A percentile compares a stretch with the other conserved stretches of the same genome.
Conservation (phyloP, 2,888 invertebrate genomes). For the Epinotia brunnichana region DNA sequence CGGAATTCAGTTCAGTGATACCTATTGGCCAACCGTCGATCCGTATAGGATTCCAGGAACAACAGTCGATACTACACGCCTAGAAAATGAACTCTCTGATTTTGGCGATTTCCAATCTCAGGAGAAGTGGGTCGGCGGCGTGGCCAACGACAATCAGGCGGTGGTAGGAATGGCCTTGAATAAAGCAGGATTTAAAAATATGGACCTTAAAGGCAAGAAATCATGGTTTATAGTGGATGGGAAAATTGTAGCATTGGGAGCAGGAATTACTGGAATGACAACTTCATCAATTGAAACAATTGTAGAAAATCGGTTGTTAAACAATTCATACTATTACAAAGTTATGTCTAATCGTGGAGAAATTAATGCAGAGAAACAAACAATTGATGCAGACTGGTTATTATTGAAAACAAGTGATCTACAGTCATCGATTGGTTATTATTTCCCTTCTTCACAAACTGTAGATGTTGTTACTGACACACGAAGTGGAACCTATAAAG, state of each 20-base stretch:
- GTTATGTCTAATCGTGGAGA: background rate
- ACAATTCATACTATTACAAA: background rate
- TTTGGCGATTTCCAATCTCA: background rate
- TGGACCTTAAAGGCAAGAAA: conserved; percentile 8
- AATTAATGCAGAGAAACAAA: background rate
- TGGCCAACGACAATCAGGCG: background rate
- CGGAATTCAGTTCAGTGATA: conserved; percentile 4
- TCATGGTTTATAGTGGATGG: conserved; percentile 16
- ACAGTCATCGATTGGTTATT: conserved; percentile 4
- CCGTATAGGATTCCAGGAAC: conserved; percentile 16
- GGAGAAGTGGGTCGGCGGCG: conserved; percentile 17
- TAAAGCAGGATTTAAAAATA: conserved; percentile 12
- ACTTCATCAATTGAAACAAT: background rate
- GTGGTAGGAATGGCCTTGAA: conserved; percentile 15
- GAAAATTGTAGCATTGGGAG: conserved; percentile 1
- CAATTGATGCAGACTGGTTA: background rate
- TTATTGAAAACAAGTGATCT: background rate
- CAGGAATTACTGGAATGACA: background rate
- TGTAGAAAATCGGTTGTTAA: background rate
- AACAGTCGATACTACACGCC: conserved; percentile 5
- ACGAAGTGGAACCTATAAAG: conserved; percentile 6
- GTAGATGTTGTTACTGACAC: background rate
- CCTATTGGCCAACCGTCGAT: conserved; percentile 25
- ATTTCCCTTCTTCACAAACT: background rate
- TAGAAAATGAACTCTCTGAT: conserved; percentile 4